phyloP scores from a whole-genome alignment of 37 sponge, comb jelly and placozoan genomes.

The Hormiphora californensis region DNA sequence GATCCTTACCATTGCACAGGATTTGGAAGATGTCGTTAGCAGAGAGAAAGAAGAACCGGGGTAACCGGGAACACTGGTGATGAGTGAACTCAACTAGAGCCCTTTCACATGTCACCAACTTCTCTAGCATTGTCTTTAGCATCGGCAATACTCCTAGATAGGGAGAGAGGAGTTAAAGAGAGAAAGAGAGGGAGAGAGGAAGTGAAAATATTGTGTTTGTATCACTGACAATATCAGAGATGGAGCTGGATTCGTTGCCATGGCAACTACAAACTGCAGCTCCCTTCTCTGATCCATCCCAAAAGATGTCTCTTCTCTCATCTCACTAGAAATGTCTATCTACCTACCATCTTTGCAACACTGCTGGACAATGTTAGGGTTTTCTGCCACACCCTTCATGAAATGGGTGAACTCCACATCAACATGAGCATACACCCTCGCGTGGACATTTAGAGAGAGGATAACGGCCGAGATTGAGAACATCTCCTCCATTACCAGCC shows the following conservation, averaged over 20 bases:
- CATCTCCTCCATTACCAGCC: conserved; percentile 55
- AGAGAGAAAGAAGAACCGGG: conserved; percentile 15
- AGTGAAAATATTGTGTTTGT: no score
- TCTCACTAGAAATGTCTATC: no score
- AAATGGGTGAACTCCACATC: conserved; percentile 42
- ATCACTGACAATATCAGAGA: no score
- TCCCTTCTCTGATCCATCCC: no score
- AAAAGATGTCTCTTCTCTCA: no score
- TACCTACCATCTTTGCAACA: conserved; percentile 37
- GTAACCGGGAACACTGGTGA: conserved; percentile 12
- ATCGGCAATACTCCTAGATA: background rate
- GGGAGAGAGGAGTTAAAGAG: no score
- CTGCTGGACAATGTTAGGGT: conserved; percentile 51
- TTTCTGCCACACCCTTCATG: conserved; percentile 49
- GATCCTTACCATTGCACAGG: conserved; percentile 19
- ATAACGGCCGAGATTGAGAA: background rate
- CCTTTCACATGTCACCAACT: conserved; percentile 34
- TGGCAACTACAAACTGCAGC: no score
- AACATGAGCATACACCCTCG: conserved; percentile 39
- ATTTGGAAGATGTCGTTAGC: conserved; percentile 38
- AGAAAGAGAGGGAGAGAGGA: no score
- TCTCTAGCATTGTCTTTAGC: conserved; percentile 10
- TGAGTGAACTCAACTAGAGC: conserved; percentile 48
- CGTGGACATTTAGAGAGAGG: conserved; percentile 23
- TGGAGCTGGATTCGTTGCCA: no score